Conservation (phyloP, 1,140 invertebrate species). For the Drosophila pseudoananassae region DNA sequence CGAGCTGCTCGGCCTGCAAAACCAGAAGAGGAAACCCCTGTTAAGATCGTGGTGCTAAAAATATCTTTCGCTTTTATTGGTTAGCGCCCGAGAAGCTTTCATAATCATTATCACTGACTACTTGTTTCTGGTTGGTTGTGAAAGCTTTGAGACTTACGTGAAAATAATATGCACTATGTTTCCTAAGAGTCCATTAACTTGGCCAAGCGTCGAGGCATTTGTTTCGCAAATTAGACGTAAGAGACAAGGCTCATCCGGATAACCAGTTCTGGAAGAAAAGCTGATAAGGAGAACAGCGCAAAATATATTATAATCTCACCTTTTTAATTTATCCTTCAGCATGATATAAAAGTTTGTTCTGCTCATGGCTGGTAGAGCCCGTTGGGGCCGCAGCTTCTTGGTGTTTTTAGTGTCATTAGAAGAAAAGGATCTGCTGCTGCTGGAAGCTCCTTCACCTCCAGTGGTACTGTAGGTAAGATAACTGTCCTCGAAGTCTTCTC, state of each 20-base stretch:
- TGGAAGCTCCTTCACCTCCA: conserved; percentile 5
- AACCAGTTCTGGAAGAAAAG: conserved; percentile 50
- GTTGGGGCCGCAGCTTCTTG: conserved; percentile 6
- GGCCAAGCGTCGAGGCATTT: conserved; percentile 56
- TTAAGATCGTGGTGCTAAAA: conserved; percentile 18
- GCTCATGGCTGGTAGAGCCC: conserved; percentile 44
- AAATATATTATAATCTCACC: conserved; percentile 22
- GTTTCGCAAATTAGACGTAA: conserved; percentile 72
- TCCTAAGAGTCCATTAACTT: conserved; percentile 71
- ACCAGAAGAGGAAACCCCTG: conserved; percentile 7
- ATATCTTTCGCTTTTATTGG: conserved; percentile 25
- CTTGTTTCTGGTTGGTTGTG: neutral
- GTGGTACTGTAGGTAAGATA: conserved; percentile 27
- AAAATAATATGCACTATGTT: conserved; percentile 68
- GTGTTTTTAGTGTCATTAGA: neutral
- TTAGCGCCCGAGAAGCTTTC: conserved; percentile 21
- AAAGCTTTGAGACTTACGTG: conserved; percentile 37
- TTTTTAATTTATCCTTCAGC: conserved; percentile 64
- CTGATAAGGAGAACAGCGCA: neutral
- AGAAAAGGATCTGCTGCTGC: conserved; percentile 6
- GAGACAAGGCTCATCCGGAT: conserved; percentile 60
- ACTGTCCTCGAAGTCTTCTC: conserved; percentile 43
- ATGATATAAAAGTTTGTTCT: conserved; percentile 66
- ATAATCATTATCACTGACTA: neutral
- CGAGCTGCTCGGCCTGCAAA: conserved; percentile 85